These are phyloP conservation scores for Perca schrenkii DNA, from an alignment of 2,113 vertebrate genomes.

Conservation along the genomic window DNA sequence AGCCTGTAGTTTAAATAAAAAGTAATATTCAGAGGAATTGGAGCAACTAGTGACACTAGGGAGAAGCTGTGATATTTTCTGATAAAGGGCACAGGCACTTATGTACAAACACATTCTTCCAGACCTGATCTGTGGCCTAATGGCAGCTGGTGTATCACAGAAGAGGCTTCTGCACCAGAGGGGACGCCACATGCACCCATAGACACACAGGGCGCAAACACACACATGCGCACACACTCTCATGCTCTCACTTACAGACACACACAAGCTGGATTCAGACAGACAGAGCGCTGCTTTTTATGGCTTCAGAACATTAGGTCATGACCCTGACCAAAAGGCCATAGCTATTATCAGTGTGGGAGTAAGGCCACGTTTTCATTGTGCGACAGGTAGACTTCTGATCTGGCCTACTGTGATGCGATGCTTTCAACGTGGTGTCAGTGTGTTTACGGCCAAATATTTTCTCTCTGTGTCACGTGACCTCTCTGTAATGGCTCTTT, in stretches of 20 bases:
- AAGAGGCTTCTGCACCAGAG: conserved; percentile 49
- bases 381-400: conserved; percentile 67
- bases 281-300: conserved; percentile 72
- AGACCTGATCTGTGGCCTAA: conserved; percentile 53
- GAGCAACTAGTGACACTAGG: conserved; percentile 19
- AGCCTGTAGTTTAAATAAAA: neutral
- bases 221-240: neutral
- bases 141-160: conserved; percentile 65
- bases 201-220: conserved; percentile 33
- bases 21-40: neutral
- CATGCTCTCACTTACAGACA: conserved; percentile 12
- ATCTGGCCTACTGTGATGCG: conserved; percentile 38
- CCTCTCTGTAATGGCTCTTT: conserved; percentile 30
- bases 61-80: conserved; percentile 35
- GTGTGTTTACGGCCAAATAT: conserved; percentile 42
- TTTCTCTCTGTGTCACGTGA: conserved; percentile 22
- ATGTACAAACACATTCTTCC: conserved; percentile 16
- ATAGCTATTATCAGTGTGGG: conserved; percentile 58
- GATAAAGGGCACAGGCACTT: conserved; percentile 28
- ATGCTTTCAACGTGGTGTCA: conserved; percentile 14
- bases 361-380: conserved; percentile 57
- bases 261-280: conserved; percentile 38
- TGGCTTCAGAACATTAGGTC: conserved; percentile 77
- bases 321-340: conserved; percentile 63
- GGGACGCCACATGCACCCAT: conserved; percentile 41